A percentile compares a stretch with the other conserved stretches of the same genome.
These are phyloP conservation scores for Drosophila peninsularis DNA, from an alignment of 2,888 invertebrate species.

Conservation along the genomic window DNA sequence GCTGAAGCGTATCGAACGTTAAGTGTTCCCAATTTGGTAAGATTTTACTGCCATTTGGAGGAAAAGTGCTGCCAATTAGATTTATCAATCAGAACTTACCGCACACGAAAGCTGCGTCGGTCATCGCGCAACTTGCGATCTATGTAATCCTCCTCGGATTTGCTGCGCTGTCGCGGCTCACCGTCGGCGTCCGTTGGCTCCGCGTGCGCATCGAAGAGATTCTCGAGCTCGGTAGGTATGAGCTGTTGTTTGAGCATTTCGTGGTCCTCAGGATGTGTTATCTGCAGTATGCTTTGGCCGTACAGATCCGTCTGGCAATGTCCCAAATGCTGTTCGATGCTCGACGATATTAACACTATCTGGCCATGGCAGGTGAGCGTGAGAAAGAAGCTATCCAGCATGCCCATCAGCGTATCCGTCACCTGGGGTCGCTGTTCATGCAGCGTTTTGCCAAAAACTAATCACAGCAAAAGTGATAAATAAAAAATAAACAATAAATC, in stretches of 20 bases:
- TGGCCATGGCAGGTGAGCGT: slow-evolving; percentile 92
- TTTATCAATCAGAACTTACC: too few species aligned
- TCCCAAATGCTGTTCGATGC: slow-evolving; percentile 93
- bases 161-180: slow-evolving; percentile 86
- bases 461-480: slow-evolving; percentile 26
- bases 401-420: slow-evolving; percentile 88
- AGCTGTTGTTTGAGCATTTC: slow-evolving; percentile 89
- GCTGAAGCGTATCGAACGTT: too few species aligned
- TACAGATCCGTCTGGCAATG: slow-evolving; percentile 94
- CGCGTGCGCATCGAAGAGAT: slow-evolving; percentile 82
- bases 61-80: background rate
- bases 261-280: slow-evolving; percentile 92
- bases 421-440: slow-evolving; percentile 86
- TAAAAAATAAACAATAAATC: background rate
- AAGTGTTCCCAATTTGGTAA: too few species aligned
- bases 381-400: slow-evolving; percentile 92
- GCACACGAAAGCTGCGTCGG: slow-evolving; percentile 86
- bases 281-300: slow-evolving; percentile 92
- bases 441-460: slow-evolving; percentile 86
- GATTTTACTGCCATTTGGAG: too few species aligned
- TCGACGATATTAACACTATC: slow-evolving; percentile 93
- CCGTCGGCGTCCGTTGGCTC: slow-evolving; percentile 86
- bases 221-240: slow-evolving; percentile 85
- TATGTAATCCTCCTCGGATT: slow-evolving; percentile 82
- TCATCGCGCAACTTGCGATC: slow-evolving; percentile 84